Conservation (phyloP, 2,888 invertebrate species). For the Patella ulyssiponensis region DNA sequence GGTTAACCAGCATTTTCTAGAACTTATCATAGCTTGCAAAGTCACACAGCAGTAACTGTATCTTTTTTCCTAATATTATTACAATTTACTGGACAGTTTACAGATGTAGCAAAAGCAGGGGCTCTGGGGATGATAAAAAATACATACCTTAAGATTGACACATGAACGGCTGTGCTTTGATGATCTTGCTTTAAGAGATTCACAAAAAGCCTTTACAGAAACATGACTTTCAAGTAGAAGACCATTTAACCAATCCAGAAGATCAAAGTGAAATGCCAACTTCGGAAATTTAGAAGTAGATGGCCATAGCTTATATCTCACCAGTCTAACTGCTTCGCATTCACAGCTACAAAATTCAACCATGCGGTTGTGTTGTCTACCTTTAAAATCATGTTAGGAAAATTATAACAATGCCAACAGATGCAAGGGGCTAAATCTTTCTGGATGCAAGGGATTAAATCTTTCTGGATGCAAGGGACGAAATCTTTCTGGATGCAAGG, state of each 20-base stretch:
- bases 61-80: no score
- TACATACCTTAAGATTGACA: neutral
- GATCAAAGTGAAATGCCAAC: neutral
- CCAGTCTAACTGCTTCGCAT: neutral
- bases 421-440: no score
- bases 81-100: no score
- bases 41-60: no score
- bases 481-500: no score
- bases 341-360: neutral
- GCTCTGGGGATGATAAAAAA: neutral
- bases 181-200: neutral
- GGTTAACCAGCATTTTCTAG: no score
- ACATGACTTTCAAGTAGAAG: neutral
- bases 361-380: neutral
- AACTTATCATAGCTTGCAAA: no score
- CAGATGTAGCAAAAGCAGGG: no score
- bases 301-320: neutral
- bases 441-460: no score
- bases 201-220: neutral
- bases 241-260: neutral
- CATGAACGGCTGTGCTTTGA: neutral
- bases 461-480: no score
- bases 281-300: neutral
- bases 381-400: neutral
- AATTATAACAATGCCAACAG: no score